Evolutionary conservation across 2,797 vertebrate species (phyloP).

Genomic region (Tadarida brasiliensis): DNA sequence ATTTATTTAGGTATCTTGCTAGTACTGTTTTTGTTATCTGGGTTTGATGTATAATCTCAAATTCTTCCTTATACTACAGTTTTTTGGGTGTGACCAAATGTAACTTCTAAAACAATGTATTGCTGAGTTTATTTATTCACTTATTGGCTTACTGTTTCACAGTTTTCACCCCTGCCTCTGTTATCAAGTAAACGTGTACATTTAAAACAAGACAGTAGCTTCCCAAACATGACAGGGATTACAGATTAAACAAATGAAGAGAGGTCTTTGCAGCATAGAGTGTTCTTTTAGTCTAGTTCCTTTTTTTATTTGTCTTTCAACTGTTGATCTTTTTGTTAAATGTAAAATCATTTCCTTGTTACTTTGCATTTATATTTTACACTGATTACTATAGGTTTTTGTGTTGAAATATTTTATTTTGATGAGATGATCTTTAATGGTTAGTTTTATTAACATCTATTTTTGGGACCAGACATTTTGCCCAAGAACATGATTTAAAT

Average conservation of each 20-base stretch:
- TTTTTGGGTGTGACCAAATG: background rate
- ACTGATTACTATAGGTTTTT: background rate
- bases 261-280: background rate
- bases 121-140: background rate
- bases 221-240: background rate
- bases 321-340: slow-evolving; percentile 5
- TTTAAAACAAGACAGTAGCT: background rate
- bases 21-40: background rate
- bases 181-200: slow-evolving; percentile 2
- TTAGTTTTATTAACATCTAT: slow-evolving; percentile 17
- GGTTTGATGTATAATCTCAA: slow-evolving; percentile 13
- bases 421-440: background rate
- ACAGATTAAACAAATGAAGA: background rate
- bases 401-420: slow-evolving; percentile 39
- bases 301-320: slow-evolving; percentile 48
- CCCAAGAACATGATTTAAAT: slow-evolving; percentile 8
- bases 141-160: background rate
- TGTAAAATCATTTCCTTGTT: slow-evolving; percentile 18
- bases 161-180: background rate
- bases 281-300: background rate
- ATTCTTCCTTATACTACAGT: background rate
- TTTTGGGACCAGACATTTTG: slow-evolving; percentile 41
- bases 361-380: slow-evolving; percentile 43
- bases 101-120: background rate
- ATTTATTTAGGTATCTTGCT: slow-evolving; percentile 19